Percentiles rank a stretch among this genome's conserved stretches.
These are phyloP conservation scores for Salvator merianae DNA, from an alignment of 2,113 vertebrate species.

Conservation along the genomic window DNA sequence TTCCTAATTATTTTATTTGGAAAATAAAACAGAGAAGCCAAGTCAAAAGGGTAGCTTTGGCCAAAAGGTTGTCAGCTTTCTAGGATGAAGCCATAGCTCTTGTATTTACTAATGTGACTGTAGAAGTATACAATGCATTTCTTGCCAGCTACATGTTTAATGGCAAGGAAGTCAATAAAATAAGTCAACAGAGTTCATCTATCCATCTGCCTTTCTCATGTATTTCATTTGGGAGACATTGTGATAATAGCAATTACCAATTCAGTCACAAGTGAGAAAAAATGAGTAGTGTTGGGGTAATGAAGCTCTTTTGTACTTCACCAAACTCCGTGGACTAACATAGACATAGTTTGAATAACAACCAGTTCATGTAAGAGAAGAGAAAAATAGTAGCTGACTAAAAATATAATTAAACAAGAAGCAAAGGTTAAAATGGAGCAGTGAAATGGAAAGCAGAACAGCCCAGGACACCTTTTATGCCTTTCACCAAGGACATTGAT, in stretches of 20 bases:
- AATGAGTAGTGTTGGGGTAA: conserved; percentile 28
- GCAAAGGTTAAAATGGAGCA: too few relatives aligned
- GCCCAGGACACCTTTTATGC: too few relatives aligned
- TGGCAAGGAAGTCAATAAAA: conserved; percentile 10
- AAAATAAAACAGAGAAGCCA: not conserved
- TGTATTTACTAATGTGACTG: not conserved
- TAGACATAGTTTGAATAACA: not conserved
- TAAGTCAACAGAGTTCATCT: conserved; percentile 23
- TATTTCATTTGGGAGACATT: conserved; percentile 31
- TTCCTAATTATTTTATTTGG: not conserved
- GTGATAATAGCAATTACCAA: conserved; percentile 38
- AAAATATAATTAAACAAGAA: too few relatives aligned
- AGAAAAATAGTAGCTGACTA: too few relatives aligned
- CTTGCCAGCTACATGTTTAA: conserved; percentile 27
- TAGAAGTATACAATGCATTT: conserved; percentile 12
- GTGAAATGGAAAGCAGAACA: too few relatives aligned
- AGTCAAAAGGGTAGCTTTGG: not conserved
- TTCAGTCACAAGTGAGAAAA: conserved; percentile 27
- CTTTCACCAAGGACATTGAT: too few relatives aligned
- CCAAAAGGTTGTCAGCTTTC: not conserved
- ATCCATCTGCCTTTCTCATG: conserved; percentile 17
- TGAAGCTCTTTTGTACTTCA: not conserved
- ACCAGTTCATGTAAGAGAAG: too few relatives aligned
- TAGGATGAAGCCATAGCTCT: not conserved
- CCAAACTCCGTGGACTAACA: not conserved